Evolutionary conservation across 2,797 vertebrate genomes (phyloP).

Genomic region (Pelodytes ibericus): DNA sequence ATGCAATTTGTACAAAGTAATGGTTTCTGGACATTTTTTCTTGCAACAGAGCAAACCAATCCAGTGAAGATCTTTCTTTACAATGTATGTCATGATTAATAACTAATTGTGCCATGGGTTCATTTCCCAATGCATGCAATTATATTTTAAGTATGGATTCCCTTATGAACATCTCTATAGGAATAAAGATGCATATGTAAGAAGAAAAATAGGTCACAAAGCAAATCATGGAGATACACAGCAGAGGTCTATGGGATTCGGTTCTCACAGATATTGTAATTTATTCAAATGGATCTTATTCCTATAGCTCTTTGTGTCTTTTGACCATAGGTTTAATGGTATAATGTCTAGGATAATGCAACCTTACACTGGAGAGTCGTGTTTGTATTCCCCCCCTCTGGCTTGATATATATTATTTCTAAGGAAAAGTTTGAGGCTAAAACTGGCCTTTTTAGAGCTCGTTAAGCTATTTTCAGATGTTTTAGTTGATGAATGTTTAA

Average conservation of each 20-base stretch:
- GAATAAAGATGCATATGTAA: not conserved
- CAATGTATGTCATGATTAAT: not conserved
- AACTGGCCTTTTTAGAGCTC: not conserved
- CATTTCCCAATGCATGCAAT: conserved; percentile 3
- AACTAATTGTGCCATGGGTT: not conserved
- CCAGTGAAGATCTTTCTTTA: not conserved
- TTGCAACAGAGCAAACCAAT: not conserved
- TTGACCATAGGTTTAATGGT: not conserved
- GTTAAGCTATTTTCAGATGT: not conserved
- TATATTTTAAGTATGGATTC: not conserved
- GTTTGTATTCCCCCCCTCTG: not conserved
- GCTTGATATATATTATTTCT: not conserved
- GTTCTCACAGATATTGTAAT: not conserved
- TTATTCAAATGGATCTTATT: not conserved
- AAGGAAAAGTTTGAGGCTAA: not conserved
- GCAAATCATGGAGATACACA: not conserved
- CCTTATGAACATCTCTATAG: not conserved
- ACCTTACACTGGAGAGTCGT: not conserved
- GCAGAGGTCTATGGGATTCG: not conserved
- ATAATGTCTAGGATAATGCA: not conserved
- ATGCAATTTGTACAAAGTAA: no score
- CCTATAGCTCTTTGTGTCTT: not conserved
- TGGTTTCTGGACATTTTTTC: no score
- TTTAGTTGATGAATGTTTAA: not conserved
- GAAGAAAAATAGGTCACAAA: not conserved